A percentile compares a stretch with the other conserved stretches of the same genome.
These are phyloP conservation scores for Drosophila micromelanica DNA, from an alignment of 1,140 invertebrate genomes.

Conservation along the genomic window DNA sequence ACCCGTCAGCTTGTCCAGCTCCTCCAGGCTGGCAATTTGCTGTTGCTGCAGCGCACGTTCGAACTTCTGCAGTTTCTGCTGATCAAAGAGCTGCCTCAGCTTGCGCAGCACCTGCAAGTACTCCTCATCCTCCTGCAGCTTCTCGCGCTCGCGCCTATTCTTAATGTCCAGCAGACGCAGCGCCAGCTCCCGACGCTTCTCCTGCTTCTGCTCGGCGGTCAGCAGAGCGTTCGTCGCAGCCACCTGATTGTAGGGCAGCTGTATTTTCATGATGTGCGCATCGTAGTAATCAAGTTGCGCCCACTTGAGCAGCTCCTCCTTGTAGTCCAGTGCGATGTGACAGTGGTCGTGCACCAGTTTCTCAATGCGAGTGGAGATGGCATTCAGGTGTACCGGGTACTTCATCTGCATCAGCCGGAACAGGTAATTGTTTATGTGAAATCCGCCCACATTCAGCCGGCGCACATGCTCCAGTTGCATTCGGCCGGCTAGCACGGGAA, in stretches of 20 bases:
- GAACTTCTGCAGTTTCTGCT: conserved; percentile 74
- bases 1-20: conserved; percentile 89
- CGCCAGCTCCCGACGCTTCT: conserved; percentile 93
- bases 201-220: conserved; percentile 92
- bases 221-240: conserved; percentile 85
- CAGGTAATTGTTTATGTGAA: conserved; percentile 93
- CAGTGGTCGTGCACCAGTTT: conserved; percentile 94
- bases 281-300: conserved; percentile 93
- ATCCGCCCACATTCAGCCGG: conserved; percentile 94
- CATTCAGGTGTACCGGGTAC: conserved; percentile 95
- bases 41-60: conserved; percentile 87
- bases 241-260: conserved; percentile 89
- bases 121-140: conserved; percentile 93
- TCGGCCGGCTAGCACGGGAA: conserved; percentile 91
- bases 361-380: conserved; percentile 94
- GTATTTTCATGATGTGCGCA: conserved; percentile 92
- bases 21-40: conserved; percentile 86
- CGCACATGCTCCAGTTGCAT: conserved; percentile 89
- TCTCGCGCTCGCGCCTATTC: conserved; percentile 92
- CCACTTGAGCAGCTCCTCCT: conserved; percentile 92
- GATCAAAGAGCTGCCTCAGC: conserved; percentile 84
- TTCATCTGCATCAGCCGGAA: conserved; percentile 96
- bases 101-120: conserved; percentile 91
- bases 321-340: conserved; percentile 91
- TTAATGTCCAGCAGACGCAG: conserved; percentile 93